Conservation (phyloP, 2,888 invertebrate genomes). For the Ligdia adustata region DNA sequence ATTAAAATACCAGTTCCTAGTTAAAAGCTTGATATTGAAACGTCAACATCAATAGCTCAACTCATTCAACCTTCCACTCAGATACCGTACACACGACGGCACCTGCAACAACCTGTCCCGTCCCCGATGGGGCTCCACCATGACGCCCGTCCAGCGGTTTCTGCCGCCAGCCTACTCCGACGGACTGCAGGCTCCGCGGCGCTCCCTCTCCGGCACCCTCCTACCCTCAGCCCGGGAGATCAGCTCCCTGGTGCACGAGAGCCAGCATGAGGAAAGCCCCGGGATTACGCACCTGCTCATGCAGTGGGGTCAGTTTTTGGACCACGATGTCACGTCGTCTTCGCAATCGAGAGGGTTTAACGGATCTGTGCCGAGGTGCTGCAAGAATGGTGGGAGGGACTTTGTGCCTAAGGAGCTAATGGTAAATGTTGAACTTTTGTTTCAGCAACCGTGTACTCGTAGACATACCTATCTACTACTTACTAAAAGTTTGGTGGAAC, state of each 20-base stretch:
- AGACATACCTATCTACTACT: no score
- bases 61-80: no score
- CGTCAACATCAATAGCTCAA: no score
- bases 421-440: slow-evolving; percentile 62
- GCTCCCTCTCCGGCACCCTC: slow-evolving; percentile 82
- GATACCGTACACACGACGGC: slow-evolving; percentile 94
- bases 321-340: slow-evolving; percentile 93
- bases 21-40: no score
- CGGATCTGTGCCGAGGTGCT: slow-evolving; percentile 91
- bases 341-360: slow-evolving; percentile 91
- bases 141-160: slow-evolving; percentile 92
- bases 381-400: slow-evolving; percentile 84
- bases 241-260: slow-evolving; percentile 86
- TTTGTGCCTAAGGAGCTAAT: slow-evolving; percentile 85
- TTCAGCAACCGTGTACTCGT: no score
- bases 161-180: slow-evolving; percentile 93
- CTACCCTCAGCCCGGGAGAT: slow-evolving; percentile 91
- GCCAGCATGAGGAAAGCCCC: slow-evolving; percentile 85
- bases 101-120: slow-evolving; percentile 93
- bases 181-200: slow-evolving; percentile 84
- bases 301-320: slow-evolving; percentile 96
- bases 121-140: slow-evolving; percentile 91
- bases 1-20: no score
- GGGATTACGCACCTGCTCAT: slow-evolving; percentile 91
- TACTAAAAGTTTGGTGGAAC: no score